phyloP scores from a whole-genome alignment of 2,888 invertebrate genomes.

The Trissolcus japonicus region DNA sequence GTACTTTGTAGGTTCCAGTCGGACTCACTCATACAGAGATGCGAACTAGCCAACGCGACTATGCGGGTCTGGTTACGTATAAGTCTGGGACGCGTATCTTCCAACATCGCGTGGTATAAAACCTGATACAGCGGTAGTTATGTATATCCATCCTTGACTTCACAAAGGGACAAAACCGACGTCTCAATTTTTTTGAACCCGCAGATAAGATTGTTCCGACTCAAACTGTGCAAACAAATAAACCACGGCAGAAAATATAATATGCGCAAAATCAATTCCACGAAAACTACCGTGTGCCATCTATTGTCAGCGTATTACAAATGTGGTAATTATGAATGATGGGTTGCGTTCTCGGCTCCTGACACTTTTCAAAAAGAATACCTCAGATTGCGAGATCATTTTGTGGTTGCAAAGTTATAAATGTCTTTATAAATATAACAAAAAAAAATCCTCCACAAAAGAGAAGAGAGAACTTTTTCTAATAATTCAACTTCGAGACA shows the following conservation, averaged over 20 bases:
- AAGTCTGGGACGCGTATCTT: slow-evolving; percentile 65
- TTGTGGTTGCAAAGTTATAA: background rate
- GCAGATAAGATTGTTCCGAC: slow-evolving; percentile 70
- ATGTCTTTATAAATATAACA: background rate
- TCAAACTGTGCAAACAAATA: slow-evolving; percentile 43
- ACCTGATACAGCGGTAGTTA: slow-evolving; percentile 69
- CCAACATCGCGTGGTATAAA: slow-evolving; percentile 67
- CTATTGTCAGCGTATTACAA: slow-evolving; percentile 28
- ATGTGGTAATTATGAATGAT: slow-evolving; percentile 38
- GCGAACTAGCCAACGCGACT: slow-evolving; percentile 61
- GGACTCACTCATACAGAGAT: slow-evolving; percentile 12
- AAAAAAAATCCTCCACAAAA: too few relatives aligned
- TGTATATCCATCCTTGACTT: slow-evolving; percentile 67
- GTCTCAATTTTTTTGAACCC: slow-evolving; percentile 67
- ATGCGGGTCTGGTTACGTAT: slow-evolving; percentile 71
- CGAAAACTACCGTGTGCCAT: slow-evolving; percentile 36
- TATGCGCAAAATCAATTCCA: slow-evolving; percentile 45
- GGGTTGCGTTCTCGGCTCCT: slow-evolving; percentile 6
- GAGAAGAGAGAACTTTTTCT: too few relatives aligned
- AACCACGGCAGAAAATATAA: slow-evolving; percentile 34
- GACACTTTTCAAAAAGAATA: slow-evolving; percentile 15
- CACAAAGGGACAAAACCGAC: slow-evolving; percentile 70
- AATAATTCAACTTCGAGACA: too few relatives aligned
- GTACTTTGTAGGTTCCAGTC: slow-evolving; percentile 27
- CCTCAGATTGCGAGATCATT: slow-evolving; percentile 9